Base-by-base conservation (phyloP, 2,797 vertebrate genomes). In the Oreortyx pictus region DNA sequence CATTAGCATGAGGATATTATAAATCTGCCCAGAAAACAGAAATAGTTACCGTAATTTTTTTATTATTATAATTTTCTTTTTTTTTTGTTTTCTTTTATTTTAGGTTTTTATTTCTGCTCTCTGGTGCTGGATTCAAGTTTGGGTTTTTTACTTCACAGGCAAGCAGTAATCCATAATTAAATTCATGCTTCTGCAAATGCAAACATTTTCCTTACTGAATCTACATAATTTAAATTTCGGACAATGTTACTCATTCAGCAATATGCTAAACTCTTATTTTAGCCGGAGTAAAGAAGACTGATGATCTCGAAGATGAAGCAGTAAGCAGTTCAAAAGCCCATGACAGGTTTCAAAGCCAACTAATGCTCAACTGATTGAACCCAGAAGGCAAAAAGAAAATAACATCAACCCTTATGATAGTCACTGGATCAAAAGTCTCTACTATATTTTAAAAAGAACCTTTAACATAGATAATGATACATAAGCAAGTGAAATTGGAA, bases 211-310 rank as follows among this genome's bases (percentile, higher is more conserved):
- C 78, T 74, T 73, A 70, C 50, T 81, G 24, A 39, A 82, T 86
- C 56, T 62, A 93, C 83, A 20, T 87, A 84, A 96, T 95, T 96
- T 96, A 94, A 96, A 93, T 86, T 93, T 71, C 86, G 80, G 64
- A 71, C 64, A 89, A 65, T 91, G 73, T 83, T 80, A 80, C 62
- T 94, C 92, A 68, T 75, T 94, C 80, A 88, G 90, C 88, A 93
- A 73, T 92, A 95, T 96, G 83, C 71, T 94, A 87, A 95, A 90
- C 57, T 56, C n/a, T 79, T 87, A 52, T 73, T 88, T 57, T 44
- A 96, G 50, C 41, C 89, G 81, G 47, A 96, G 67, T 74, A 67
- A 81, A 88, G 80, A 93, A 74, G 80, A 94, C 60, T 83, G 68
- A 72, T 93, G 86, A 88, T 94, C 76, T 67, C 93, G 88, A 95